Evolutionary conservation across 2,113 vertebrate genomes (phyloP).

Genomic region (Cheirogaleus medius): DNA sequence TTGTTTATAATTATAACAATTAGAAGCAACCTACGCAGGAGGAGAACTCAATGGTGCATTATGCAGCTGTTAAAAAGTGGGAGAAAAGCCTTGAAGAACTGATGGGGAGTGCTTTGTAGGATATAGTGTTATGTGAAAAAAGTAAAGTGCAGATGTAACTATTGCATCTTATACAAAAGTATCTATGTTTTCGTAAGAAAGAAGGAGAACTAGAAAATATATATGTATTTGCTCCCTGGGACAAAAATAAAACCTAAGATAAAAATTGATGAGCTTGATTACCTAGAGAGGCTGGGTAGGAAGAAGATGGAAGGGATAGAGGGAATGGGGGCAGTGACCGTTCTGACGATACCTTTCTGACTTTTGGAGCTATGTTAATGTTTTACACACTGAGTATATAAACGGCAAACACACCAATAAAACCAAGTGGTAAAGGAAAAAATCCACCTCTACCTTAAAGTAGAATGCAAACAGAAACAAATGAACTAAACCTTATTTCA

Average conservation of each 20-base stretch:
- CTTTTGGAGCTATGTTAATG: slow-evolving; percentile 25
- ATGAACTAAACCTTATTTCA: not conserved
- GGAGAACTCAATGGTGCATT: not conserved
- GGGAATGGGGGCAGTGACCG: not conserved
- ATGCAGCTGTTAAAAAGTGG: not conserved
- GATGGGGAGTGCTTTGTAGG: not conserved
- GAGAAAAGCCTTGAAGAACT: not conserved
- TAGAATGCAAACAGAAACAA: not conserved
- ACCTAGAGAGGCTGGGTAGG: not conserved
- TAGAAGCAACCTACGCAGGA: not conserved
- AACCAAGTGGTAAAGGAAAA: not conserved
- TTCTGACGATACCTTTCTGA: not conserved
- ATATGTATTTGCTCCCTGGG: not conserved
- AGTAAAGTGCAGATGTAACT: not conserved
- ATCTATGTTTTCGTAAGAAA: not conserved
- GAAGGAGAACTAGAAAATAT: slow-evolving; percentile 4
- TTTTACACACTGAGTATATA: not conserved
- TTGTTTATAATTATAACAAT: slow-evolving; percentile 5
- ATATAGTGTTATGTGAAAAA: slow-evolving; percentile 15
- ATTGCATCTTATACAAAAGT: not conserved
- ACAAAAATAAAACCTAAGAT: not conserved
- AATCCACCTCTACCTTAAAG: not conserved
- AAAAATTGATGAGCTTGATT: slow-evolving; percentile 10
- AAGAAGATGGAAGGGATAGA: not conserved
- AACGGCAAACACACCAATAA: not conserved